These are phyloP conservation scores for Alligator mississippiensis DNA, from an alignment of 2,113 vertebrate species.

Conservation along the genomic window DNA sequence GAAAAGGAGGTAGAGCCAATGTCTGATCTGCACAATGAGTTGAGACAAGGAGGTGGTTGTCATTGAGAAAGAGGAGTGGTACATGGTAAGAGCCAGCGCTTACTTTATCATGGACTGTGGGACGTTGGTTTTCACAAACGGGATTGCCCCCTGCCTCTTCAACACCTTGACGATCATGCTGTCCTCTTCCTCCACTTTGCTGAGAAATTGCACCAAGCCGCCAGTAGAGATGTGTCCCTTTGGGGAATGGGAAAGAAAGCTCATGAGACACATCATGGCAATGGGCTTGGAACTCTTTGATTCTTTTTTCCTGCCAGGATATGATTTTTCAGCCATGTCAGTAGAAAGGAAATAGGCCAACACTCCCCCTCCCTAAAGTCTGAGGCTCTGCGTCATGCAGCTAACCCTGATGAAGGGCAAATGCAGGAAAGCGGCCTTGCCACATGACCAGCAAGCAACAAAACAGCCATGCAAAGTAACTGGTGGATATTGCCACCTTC, in stretches of 20 bases:
- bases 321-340: background rate
- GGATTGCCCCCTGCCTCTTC: constrained; percentile 86
- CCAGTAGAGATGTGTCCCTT: constrained; percentile 78
- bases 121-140: constrained; percentile 85
- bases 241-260: background rate
- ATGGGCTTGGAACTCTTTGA: background rate
- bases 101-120: constrained; percentile 82
- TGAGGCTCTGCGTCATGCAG: background rate
- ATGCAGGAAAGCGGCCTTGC: background rate
- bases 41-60: background rate
- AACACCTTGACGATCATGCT: constrained; percentile 81
- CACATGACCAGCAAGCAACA: background rate
- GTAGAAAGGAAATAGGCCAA: background rate
- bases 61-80: background rate
- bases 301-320: background rate
- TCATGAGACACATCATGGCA: background rate
- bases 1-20: background rate
- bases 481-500: background rate
- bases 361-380: background rate
- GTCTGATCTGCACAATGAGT: background rate
- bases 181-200: constrained; percentile 66
- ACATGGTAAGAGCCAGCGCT: background rate
- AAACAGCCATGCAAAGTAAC: background rate
- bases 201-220: constrained; percentile 73
- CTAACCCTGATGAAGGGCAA: no score